phyloP scores from a whole-genome alignment of 2,113 vertebrate species.

The Phainopepla nitens region DNA sequence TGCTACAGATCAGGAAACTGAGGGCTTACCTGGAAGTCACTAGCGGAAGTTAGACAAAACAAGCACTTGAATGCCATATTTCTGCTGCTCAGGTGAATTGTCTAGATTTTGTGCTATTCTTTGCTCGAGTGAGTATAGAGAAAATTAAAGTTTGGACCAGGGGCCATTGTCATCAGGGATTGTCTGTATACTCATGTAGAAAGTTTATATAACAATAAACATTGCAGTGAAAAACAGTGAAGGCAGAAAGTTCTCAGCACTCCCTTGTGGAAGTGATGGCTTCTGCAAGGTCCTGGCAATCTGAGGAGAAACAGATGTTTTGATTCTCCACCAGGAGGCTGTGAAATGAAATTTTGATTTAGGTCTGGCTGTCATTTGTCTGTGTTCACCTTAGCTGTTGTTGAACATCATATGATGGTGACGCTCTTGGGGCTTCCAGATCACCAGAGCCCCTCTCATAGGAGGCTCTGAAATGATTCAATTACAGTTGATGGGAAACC shows the following conservation, averaged over 20 bases:
- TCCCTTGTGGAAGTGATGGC: not conserved
- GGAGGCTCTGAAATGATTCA: not conserved
- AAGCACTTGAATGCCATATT: not conserved
- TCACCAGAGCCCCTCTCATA: not conserved
- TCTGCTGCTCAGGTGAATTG: not conserved
- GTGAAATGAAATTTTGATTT: not conserved
- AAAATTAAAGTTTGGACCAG: not conserved
- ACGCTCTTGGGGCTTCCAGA: not conserved
- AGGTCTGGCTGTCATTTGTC: not conserved
- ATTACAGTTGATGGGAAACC: not conserved
- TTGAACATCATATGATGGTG: not conserved
- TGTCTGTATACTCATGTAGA: not conserved
- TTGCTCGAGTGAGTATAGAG: not conserved
- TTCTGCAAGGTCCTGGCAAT: not conserved
- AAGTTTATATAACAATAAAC: not conserved
- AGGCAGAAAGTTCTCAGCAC: not conserved
- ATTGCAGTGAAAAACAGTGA: not conserved
- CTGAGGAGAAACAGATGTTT: not conserved
- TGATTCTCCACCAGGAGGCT: conserved; percentile 4
- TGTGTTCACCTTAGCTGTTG: not conserved
- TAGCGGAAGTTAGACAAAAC: not conserved
- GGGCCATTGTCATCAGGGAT: not conserved
- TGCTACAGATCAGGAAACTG: not conserved
- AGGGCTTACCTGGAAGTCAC: not conserved
- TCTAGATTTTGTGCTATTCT: not conserved